Base-by-base conservation (phyloP, 2,797 vertebrate species). In the Pangasius mekongensis region DNA sequence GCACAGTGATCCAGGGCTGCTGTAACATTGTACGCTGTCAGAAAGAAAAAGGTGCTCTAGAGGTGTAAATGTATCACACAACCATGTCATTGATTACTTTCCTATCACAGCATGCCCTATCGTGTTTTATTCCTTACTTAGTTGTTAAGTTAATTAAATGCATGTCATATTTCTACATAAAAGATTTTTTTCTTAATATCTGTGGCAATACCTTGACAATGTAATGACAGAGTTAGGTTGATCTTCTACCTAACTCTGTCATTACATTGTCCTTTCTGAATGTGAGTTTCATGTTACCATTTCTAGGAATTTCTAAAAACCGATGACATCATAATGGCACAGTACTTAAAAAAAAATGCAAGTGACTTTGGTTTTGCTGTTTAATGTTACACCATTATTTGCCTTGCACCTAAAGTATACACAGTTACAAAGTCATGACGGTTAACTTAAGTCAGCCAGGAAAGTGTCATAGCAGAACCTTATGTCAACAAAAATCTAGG, bases 11-110 rank as follows among this genome's bases (percentile, higher is more conserved):
- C 22, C 22, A 85, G 47, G 30, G 43, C 67, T 83, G 47, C 69
- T 85, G 76, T 76, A 58, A 66, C 47, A 54, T 67, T 56, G n/a
- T 52, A 66, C 13, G 3, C 60, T 49, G 71, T 86, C 73, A 86
- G 73, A 49, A 64, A 62, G n/a, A 62, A 62, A 47, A 64, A 49
- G 43, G 27, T 82, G 11, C 56, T 27, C 56, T 13, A 58, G 54
- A 24, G 78, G 58, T 66, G 43, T 52, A 52, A 52, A 67, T 66
- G 82, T 66, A 81, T 81, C 60, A 47, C 36, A 62, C 24, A 16
- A 47, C 56, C 33, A 39, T 6, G 5, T 43, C 14, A 27, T 43
- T 64, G 56, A 62, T 7, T 62, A 16, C 58, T 58, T 80, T 64
- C 18, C 36, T 39, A 78, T 54, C 9, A 22, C 76, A 2, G 3